These are phyloP conservation scores for Dendrolimus pini DNA, from an alignment of 2,888 invertebrate species.

Conservation along the genomic window DNA sequence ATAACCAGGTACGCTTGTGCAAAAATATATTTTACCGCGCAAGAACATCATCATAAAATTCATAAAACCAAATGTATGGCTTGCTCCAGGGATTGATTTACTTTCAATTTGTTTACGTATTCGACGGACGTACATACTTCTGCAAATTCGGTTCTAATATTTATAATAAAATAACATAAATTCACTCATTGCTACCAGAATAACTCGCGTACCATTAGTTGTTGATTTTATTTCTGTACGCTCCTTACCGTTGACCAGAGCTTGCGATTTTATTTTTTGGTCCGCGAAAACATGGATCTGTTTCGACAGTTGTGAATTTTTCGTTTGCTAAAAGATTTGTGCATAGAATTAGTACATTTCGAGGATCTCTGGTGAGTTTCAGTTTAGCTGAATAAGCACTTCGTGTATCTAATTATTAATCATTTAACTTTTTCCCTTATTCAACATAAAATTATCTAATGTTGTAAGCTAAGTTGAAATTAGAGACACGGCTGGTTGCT, in stretches of 20 bases:
- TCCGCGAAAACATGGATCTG: conserved; percentile 11
- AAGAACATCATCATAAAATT: conserved; percentile 63
- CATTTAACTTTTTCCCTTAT: background rate
- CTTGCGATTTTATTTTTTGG: conserved; percentile 21
- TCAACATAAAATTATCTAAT: conserved; percentile 10
- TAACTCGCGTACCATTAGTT: conserved; percentile 28
- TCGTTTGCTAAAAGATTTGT: background rate
- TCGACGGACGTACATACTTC: conserved; percentile 57
- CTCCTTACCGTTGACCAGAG: conserved; percentile 16
- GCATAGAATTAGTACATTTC: background rate
- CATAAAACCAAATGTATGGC: conserved; percentile 51
- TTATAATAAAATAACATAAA: conserved; percentile 42
- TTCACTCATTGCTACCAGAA: conserved; percentile 34
- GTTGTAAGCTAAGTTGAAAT: conserved; percentile 28
- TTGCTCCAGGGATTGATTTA: conserved; percentile 55
- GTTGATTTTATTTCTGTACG: conserved; percentile 25
- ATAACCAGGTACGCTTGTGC: conserved; percentile 20
- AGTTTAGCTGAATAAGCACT: no score
- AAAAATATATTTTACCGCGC: conserved; percentile 45
- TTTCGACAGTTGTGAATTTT: conserved; percentile 9
- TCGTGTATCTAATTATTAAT: background rate
- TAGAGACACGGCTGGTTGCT: conserved; percentile 33
- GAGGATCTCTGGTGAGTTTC: background rate
- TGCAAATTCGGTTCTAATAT: conserved; percentile 45
- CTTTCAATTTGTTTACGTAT: conserved; percentile 55